Percentiles rank a stretch among this genome's conserved stretches.
Conservation (phyloP, 2,797 vertebrate genomes). For the Leptodactylus fallax region DNA sequence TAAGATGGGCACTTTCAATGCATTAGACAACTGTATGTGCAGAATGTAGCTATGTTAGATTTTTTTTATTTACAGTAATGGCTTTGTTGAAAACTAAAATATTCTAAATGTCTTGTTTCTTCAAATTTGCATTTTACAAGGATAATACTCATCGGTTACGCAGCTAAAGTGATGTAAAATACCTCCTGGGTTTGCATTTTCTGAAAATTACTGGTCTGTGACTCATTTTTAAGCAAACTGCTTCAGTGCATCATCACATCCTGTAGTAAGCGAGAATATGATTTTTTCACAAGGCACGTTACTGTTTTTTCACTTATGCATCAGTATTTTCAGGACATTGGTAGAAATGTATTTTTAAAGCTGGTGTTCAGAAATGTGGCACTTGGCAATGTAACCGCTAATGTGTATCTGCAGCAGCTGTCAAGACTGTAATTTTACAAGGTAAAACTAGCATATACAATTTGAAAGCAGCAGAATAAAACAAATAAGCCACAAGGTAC, state of each 20-base stretch:
- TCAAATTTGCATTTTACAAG: background rate
- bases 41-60: no score
- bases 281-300: constrained; percentile 8
- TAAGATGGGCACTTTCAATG: no score
- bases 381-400: constrained; percentile 62
- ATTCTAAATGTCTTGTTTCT: background rate
- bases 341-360: constrained; percentile 57
- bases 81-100: background rate
- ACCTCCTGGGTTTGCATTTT: constrained; percentile 19
- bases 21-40: no score
- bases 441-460: constrained; percentile 49
- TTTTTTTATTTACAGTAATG: background rate
- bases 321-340: constrained; percentile 15
- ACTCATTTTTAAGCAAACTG: constrained; percentile 35
- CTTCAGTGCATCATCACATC: constrained; percentile 28
- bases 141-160: background rate
- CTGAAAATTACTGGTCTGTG: constrained; percentile 12
- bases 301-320: constrained; percentile 15
- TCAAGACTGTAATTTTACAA: constrained; percentile 65
- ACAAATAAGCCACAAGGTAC: constrained; percentile 63
- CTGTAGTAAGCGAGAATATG: constrained; percentile 34
- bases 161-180: background rate
- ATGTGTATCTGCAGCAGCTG: constrained; percentile 52
- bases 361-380: constrained; percentile 58
- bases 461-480: constrained; percentile 58